Evolutionary conservation across 2,113 vertebrate genomes (phyloP).

Genomic region (Ornithorhynchus anatinus): DNA sequence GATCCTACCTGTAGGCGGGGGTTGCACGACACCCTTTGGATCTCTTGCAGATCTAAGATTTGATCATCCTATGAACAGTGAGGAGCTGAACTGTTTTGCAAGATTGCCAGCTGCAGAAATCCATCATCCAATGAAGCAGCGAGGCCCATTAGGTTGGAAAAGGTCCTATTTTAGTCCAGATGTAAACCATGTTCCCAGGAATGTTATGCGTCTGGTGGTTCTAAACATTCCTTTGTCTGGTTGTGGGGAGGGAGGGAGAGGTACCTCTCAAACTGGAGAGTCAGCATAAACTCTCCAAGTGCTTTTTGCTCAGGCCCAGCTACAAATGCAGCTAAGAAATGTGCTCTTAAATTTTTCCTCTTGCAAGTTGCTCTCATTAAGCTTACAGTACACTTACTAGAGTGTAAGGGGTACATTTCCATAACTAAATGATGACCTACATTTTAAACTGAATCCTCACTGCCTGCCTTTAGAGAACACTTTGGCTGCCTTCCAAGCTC

Average conservation of each 20-base stretch:
- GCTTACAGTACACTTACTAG: not conserved
- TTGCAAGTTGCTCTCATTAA: conserved; percentile 4
- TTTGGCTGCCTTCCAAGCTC: conserved; percentile 62
- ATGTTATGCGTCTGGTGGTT: not conserved
- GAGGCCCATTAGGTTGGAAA: not conserved
- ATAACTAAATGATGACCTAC: conserved; percentile 50
- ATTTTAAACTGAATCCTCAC: conserved; percentile 43
- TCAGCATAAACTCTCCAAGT: too few relatives aligned
- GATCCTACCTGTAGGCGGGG: not conserved
- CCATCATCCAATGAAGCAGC: too few relatives aligned
- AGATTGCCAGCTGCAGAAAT: too few relatives aligned
- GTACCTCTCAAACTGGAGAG: not conserved
- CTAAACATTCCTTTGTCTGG: not conserved
- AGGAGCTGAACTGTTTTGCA: too few relatives aligned
- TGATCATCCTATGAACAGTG: too few relatives aligned
- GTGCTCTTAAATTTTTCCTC: not conserved
- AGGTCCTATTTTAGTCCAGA: not conserved
- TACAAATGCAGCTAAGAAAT: not conserved
- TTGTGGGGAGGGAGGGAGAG: not conserved
- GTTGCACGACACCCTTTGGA: not conserved
- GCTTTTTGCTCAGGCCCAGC: not conserved
- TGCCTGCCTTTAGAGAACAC: not conserved
- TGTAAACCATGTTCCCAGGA: conserved; percentile 20
- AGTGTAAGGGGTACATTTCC: conserved; percentile 29
- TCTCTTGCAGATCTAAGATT: not conserved